Conservation (phyloP, 2,113 vertebrate species). For the Cephalophus harveyi region DNA sequence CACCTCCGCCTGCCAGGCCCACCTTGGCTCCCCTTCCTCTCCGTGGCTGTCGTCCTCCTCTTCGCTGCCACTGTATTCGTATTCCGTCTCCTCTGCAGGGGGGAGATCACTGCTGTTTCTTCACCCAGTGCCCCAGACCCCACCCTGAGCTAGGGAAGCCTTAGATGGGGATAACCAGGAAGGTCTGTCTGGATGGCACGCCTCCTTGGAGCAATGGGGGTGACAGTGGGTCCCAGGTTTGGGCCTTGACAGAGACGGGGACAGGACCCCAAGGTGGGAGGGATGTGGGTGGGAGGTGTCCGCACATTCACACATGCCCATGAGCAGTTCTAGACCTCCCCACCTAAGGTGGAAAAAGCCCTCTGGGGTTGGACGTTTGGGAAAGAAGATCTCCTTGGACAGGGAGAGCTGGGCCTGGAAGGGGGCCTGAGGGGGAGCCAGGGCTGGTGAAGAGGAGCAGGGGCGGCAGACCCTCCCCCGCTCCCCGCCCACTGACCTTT, state of each 20-base stretch:
- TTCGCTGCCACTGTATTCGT: conserved; percentile 94
- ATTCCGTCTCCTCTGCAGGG: conserved; percentile 90
- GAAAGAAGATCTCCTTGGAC: background rate
- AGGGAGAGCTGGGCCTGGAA: background rate
- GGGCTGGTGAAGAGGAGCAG: background rate
- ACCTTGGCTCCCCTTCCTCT: conserved; percentile 94
- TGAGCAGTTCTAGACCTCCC: background rate
- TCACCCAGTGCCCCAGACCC: conserved; percentile 2
- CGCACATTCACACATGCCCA: fast-evolving
- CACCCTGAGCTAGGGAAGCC: background rate
- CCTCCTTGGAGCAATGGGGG: background rate
- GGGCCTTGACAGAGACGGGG: background rate
- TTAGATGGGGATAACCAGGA: background rate
- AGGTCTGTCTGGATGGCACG: background rate
- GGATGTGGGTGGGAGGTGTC: background rate
- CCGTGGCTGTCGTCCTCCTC: conserved; percentile 93
- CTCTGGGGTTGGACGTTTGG: background rate
- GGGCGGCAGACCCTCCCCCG: too few species aligned
- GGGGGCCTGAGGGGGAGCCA: background rate
- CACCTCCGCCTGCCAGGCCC: background rate
- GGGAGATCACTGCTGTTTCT: background rate
- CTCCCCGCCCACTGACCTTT: conserved; percentile 81
- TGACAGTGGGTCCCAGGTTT: background rate
- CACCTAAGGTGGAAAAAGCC: background rate
- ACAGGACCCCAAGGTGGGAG: fast-evolving